Conservation (phyloP, 1,140 invertebrate genomes). For the Goniozus legneri region DNA sequence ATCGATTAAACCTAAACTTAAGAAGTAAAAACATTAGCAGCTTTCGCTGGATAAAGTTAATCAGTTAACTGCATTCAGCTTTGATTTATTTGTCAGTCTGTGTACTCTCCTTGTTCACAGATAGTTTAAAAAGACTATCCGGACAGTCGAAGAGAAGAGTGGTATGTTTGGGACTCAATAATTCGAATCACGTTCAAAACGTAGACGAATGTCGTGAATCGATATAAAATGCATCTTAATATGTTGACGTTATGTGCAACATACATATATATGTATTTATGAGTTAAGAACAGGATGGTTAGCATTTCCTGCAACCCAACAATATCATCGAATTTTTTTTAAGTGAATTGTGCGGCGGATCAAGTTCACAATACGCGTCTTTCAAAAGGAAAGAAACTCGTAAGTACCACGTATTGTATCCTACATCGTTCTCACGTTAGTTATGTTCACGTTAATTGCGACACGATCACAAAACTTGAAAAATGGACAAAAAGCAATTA, state of each 20-base stretch:
- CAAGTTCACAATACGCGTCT: background rate
- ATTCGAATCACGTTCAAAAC: constrained; percentile 17
- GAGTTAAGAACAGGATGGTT: too few relatives aligned
- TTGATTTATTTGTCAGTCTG: constrained; percentile 52
- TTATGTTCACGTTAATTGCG: too few relatives aligned
- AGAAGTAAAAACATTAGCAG: constrained; percentile 24
- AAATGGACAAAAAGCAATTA: too few relatives aligned
- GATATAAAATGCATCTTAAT: constrained; percentile 37
- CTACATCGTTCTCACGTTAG: too few relatives aligned
- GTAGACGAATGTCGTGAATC: too few relatives aligned
- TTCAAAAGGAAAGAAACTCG: constrained; percentile 6
- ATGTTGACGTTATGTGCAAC: constrained; percentile 5
- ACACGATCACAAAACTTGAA: too few relatives aligned
- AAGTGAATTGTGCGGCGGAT: constrained; percentile 2
- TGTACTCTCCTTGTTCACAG: constrained; percentile 49
- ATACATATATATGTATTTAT: constrained; percentile 5
- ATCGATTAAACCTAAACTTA: constrained; percentile 26
- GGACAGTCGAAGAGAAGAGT: constrained; percentile 28
- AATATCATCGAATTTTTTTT: background rate
- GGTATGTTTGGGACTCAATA: constrained; percentile 12
- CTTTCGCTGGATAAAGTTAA: constrained; percentile 21
- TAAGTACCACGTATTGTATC: too few relatives aligned
- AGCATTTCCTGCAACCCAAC: background rate
- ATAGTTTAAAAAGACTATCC: constrained; percentile 22
- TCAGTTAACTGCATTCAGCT: constrained; percentile 38